Evolutionary conservation across 2,797 vertebrate genomes (phyloP).

Genomic region (Arrhamphus sclerolepis): DNA sequence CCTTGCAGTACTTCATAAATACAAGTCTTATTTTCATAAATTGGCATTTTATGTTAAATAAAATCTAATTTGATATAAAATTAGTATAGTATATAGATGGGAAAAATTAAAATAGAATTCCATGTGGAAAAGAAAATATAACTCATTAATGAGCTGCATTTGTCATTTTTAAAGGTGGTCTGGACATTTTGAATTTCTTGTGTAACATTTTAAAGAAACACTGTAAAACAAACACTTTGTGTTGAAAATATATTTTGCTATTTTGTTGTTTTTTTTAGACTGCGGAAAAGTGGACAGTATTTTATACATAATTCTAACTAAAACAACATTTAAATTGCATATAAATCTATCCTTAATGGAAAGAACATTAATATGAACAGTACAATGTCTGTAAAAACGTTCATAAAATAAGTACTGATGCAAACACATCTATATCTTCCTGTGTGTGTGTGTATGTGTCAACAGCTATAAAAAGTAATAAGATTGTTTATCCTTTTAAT

Average conservation of each 20-base stretch:
- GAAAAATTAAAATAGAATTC: background rate
- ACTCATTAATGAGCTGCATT: constrained; percentile 16
- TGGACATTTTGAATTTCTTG: background rate
- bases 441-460: background rate
- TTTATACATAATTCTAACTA: background rate
- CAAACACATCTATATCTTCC: background rate
- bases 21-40: background rate
- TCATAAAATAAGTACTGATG: background rate
- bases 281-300: background rate
- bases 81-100: background rate
- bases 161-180: constrained; percentile 2
- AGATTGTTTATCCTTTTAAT: background rate
- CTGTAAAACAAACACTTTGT: constrained; percentile 1
- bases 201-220: constrained; percentile 5
- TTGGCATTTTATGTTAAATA: background rate
- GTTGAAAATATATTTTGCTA: background rate
- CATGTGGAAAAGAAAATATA: background rate
- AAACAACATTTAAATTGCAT: background rate
- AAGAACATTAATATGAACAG: background rate
- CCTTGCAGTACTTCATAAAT: constrained; percentile 4
- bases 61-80: too few species aligned
- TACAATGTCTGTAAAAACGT: background rate
- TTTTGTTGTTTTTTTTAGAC: too few species aligned
- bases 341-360: background rate
- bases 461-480: background rate